These are phyloP conservation scores for Acyrthosiphon pisum DNA, from an alignment of 1,140 invertebrate genomes.

Conservation along the genomic window DNA sequence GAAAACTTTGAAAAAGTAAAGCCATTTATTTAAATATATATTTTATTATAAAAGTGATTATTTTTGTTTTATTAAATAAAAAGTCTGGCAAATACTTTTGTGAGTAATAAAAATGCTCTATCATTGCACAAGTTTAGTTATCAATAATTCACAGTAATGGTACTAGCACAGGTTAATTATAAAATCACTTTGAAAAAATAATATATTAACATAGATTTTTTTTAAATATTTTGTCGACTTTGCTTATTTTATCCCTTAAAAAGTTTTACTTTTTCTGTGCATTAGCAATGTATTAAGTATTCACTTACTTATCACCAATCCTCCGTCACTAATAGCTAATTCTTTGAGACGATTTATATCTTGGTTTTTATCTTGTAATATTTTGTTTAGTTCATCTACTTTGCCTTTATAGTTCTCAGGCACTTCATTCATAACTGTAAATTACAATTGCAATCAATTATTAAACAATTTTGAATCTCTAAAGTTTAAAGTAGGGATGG, in stretches of 20 bases:
- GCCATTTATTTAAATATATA: background rate
- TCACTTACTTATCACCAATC: slow-evolving; percentile 59
- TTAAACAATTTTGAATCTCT: background rate
- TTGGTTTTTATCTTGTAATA: slow-evolving; percentile 7
- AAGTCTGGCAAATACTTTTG: background rate
- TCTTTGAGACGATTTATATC: slow-evolving; percentile 57
- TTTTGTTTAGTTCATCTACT: slow-evolving; percentile 24
- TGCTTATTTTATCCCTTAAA: background rate
- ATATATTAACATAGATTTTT: too few relatives aligned
- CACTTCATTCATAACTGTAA: slow-evolving; percentile 39
- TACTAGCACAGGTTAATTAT: background rate
- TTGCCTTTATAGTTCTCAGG: slow-evolving; percentile 33
- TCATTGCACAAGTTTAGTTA: background rate
- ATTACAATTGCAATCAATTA: background rate
- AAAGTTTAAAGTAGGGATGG: too few relatives aligned
- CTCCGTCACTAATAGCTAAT: slow-evolving; percentile 59
- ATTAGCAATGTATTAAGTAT: slow-evolving; percentile 41
- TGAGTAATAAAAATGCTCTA: background rate
- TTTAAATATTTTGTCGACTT: too few relatives aligned
- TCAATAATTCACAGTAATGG: background rate
- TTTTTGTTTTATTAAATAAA: background rate
- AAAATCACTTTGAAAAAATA: too few relatives aligned
- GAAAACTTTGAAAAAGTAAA: background rate
- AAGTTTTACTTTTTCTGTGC: background rate
- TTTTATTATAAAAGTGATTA: too few relatives aligned